A percentile compares a stretch with the other conserved stretches of the same genome.
Evolutionary conservation across 35 echinoderm and acorn worm species (phyloP).

Genomic region (Ophioderma brevispina): DNA sequence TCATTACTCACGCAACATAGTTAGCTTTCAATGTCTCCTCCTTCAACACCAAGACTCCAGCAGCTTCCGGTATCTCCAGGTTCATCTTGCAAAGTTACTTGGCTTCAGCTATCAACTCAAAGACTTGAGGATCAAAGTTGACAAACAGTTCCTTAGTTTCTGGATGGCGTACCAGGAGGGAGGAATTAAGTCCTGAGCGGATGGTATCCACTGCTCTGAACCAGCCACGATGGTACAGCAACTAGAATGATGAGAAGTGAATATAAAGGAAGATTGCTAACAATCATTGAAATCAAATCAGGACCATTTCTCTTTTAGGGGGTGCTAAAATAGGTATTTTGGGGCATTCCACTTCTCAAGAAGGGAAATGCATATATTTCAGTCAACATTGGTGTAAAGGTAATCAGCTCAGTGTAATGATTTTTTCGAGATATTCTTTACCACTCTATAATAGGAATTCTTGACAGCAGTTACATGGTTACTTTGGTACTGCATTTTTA

Average conservation of each 20-base stretch:
- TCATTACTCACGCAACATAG: slow-evolving; percentile 85
- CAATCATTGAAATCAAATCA: too few species aligned
- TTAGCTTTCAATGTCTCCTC: slow-evolving; percentile 82
- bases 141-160: slow-evolving; percentile 98
- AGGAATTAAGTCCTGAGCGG: slow-evolving; percentile 89
- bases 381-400: too few species aligned
- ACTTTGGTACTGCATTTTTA: too few species aligned
- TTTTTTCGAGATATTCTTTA: too few species aligned
- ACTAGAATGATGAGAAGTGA: slow-evolving; percentile 23
- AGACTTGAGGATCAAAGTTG: slow-evolving; percentile 99
- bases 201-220: slow-evolving; percentile 92
- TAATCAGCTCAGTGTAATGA: too few species aligned
- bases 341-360: too few species aligned
- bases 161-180: slow-evolving; percentile 88
- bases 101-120: slow-evolving; percentile 97
- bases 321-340: too few species aligned
- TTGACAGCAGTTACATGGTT: too few species aligned
- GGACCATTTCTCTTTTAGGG: too few species aligned
- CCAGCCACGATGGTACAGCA: slow-evolving; percentile 89
- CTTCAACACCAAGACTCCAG: slow-evolving; percentile 76
- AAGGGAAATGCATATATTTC: too few species aligned
- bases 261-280: too few species aligned
- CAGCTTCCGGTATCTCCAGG: slow-evolving; percentile 86
- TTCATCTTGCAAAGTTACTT: slow-evolving; percentile 95
- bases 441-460: too few species aligned